phyloP scores from a whole-genome alignment of 2,888 invertebrate species.

The Drosophila paracracens region DNA sequence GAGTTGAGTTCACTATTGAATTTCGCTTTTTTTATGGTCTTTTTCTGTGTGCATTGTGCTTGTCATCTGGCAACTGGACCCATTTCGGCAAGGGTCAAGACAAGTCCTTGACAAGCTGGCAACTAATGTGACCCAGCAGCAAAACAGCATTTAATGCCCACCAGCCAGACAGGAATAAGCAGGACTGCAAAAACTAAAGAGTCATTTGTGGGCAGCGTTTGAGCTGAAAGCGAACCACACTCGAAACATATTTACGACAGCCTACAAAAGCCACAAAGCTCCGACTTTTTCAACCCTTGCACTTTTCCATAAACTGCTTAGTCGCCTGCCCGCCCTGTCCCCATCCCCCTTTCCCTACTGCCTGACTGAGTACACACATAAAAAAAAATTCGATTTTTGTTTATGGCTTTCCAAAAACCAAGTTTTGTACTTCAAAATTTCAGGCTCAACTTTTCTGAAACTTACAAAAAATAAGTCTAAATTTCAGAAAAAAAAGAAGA shows the following conservation, averaged over 20 bases:
- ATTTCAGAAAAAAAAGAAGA: too few relatives aligned
- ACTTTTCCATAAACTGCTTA: conserved; percentile 81
- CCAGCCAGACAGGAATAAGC: conserved; percentile 29
- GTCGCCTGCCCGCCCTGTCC: conserved; percentile 32
- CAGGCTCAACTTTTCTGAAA: neutral
- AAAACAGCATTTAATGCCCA: conserved; percentile 29
- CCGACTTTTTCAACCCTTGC: conserved; percentile 17
- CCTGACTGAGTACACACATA: neutral
- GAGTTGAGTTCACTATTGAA: conserved; percentile 43
- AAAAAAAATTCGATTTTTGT: neutral
- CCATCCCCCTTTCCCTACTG: rapidly evolving
- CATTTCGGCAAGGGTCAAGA: conserved; percentile 1
- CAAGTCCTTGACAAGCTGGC: conserved; percentile 28
- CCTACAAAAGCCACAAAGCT: neutral
- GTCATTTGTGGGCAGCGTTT: conserved; percentile 53
- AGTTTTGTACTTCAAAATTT: neutral
- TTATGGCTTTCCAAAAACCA: neutral
- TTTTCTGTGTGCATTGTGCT: conserved; percentile 19
- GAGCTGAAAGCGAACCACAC: conserved; percentile 48
- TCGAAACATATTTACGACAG: conserved; percentile 48
- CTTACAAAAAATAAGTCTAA: neutral
- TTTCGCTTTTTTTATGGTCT: conserved; percentile 31
- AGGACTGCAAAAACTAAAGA: conserved; percentile 8
- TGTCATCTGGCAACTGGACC: conserved; percentile 11
- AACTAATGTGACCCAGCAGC: conserved; percentile 40